phyloP scores from a whole-genome alignment of 2,113 vertebrate species.

The Cyphomyrus plagiostoma region DNA sequence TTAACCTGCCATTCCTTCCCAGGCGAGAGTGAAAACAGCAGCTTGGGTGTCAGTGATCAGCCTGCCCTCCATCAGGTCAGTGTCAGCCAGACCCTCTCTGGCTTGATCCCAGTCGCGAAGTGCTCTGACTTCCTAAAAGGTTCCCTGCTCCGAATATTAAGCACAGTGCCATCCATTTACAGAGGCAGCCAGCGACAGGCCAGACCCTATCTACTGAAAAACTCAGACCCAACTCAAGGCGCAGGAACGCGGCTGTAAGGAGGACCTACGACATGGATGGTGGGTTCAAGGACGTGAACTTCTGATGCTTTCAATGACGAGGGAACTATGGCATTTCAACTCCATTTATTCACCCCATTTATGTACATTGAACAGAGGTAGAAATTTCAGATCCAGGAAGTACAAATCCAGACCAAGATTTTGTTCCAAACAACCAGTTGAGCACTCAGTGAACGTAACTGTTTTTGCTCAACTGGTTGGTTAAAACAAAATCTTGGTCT shows the following conservation, averaged over 20 bases:
- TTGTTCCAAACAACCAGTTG: not conserved
- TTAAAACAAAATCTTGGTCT: not conserved
- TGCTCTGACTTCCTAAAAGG: not conserved
- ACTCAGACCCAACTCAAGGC: not conserved
- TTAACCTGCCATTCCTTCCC: conserved; percentile 17
- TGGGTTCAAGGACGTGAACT: not conserved
- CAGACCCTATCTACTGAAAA: not conserved
- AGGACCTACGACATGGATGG: conserved; percentile 25
- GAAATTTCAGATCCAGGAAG: not conserved
- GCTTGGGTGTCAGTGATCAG: not conserved
- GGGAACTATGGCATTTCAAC: not conserved
- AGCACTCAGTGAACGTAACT: not conserved
- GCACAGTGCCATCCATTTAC: not conserved
- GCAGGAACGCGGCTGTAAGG: not conserved
- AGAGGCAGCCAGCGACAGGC: not conserved
- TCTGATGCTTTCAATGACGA: not conserved
- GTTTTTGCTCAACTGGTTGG: not conserved
- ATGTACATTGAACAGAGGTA: not conserved
- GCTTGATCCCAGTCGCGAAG: not conserved
- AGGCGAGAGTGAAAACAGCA: conserved; percentile 27
- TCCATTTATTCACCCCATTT: not conserved
- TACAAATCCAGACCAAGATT: not conserved
- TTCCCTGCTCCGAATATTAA: not conserved
- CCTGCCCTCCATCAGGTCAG: conserved; percentile 23
- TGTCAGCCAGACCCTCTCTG: not conserved